A percentile compares a stretch with the other conserved stretches of the same genome.
Conservation (phyloP, 2,113 vertebrate genomes). For the Leucopternis melanops region DNA sequence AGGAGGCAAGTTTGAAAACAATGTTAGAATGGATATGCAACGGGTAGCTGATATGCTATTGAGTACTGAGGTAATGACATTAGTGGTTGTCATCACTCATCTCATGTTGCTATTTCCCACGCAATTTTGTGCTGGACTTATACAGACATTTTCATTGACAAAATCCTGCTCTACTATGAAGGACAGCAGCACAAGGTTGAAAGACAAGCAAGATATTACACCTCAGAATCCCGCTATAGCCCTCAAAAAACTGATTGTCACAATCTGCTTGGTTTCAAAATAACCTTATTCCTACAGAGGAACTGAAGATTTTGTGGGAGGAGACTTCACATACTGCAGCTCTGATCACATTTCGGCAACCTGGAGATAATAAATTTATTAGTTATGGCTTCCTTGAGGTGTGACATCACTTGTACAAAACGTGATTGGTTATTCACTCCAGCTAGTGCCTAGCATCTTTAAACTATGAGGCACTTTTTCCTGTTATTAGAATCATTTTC, state of each 20-base stretch:
- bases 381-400: slow-evolving; percentile 75
- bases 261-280: slow-evolving; percentile 25
- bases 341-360: slow-evolving; percentile 15
- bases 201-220: slow-evolving; percentile 31
- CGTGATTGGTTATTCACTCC: slow-evolving; percentile 62
- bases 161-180: neutral
- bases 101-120: slow-evolving; percentile 14
- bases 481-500: slow-evolving; percentile 77
- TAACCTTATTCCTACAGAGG: neutral
- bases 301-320: neutral
- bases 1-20: slow-evolving; percentile 54
- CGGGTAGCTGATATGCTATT: slow-evolving; percentile 83
- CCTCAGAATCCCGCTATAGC: slow-evolving; percentile 25
- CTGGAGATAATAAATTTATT: slow-evolving; percentile 45
- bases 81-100: slow-evolving; percentile 86
- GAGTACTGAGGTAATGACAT: slow-evolving; percentile 89
- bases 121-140: neutral
- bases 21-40: slow-evolving; percentile 62
- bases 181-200: slow-evolving; percentile 27
- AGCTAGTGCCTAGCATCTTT: slow-evolving; percentile 82
- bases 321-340: neutral
- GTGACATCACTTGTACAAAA: slow-evolving; percentile 63
- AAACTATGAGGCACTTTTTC: slow-evolving; percentile 91
- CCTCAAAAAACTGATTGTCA: slow-evolving; percentile 54
- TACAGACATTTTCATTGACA: neutral